phyloP scores from a whole-genome alignment of 2,888 invertebrate species.

The Pseudanteris insignis region DNA sequence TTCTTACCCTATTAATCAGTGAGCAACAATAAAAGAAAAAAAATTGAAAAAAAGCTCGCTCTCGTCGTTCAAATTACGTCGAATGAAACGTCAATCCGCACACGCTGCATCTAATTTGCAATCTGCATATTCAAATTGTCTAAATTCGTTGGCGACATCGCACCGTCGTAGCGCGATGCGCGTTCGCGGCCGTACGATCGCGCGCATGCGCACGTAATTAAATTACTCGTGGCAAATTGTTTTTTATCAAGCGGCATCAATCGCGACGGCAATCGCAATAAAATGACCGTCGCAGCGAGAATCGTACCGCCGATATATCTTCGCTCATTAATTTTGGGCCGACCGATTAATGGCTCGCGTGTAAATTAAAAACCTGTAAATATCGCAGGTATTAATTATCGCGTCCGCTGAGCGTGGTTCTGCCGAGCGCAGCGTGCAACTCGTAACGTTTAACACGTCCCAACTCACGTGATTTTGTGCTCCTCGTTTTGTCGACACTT shows the following conservation, averaged over 20 bases:
- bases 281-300: constrained; percentile 18
- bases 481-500: constrained; percentile 35
- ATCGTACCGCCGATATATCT: constrained; percentile 35
- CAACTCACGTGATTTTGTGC: constrained; percentile 9
- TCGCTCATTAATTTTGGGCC: constrained; percentile 40
- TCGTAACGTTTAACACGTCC: constrained; percentile 41
- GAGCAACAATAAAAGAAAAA: no score
- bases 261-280: constrained; percentile 23
- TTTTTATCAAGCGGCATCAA: constrained; percentile 22
- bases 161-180: neutral
- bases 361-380: constrained; percentile 46
- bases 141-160: neutral
- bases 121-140: neutral
- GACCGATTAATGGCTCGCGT: constrained; percentile 37
- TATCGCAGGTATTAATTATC: constrained; percentile 45
- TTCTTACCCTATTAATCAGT: no score
- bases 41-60: no score
- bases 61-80: no score
- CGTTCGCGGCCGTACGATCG: neutral
- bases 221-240: constrained; percentile 24
- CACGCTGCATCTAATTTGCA: neutral
- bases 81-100: no score
- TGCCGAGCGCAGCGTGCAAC: constrained; percentile 27
- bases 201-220: constrained; percentile 12
- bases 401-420: constrained; percentile 27